phyloP scores from a whole-genome alignment of 1,140 invertebrate genomes.

The Drosophila kurseongensis region DNA sequence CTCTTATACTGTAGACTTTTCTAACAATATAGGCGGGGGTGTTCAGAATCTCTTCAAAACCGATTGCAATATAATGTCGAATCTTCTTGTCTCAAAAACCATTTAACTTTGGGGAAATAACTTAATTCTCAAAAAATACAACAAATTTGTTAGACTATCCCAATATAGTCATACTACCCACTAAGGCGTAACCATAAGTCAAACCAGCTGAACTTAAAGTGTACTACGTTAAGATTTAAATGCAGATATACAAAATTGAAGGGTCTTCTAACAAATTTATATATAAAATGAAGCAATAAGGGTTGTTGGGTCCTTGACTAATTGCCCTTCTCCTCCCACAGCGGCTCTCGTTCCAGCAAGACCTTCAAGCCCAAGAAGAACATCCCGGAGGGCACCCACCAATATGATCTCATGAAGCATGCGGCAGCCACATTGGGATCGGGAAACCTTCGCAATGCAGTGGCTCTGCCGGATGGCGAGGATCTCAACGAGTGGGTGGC shows the following conservation, averaged over 20 bases:
- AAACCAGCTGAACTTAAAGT: too few species aligned
- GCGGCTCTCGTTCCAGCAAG: constrained; percentile 91
- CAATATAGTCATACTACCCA: too few species aligned
- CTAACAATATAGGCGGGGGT: background rate
- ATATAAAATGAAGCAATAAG: background rate
- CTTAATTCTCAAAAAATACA: too few species aligned
- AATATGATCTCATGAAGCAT: constrained; percentile 99
- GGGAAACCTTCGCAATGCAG: constrained; percentile 97
- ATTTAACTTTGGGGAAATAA: too few species aligned
- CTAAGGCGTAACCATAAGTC: too few species aligned
- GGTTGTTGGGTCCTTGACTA: constrained; percentile 36
- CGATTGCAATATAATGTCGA: too few species aligned
- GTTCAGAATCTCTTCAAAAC: too few species aligned
- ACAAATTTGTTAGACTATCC: too few species aligned
- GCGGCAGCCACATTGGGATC: constrained; percentile 99
- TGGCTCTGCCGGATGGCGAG: constrained; percentile 99
- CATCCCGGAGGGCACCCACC: constrained; percentile 99
- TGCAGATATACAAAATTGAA: too few species aligned
- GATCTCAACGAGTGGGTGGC: constrained; percentile 99
- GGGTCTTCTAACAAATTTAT: too few species aligned
- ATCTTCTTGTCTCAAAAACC: background rate
- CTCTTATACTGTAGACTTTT: constrained; percentile 7
- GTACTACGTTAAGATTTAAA: too few species aligned
- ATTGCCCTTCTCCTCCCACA: constrained; percentile 35
- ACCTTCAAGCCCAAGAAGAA: constrained; percentile 99